phyloP scores from a whole-genome alignment of 2,797 vertebrate genomes.

The Synanceia verrucosa region DNA sequence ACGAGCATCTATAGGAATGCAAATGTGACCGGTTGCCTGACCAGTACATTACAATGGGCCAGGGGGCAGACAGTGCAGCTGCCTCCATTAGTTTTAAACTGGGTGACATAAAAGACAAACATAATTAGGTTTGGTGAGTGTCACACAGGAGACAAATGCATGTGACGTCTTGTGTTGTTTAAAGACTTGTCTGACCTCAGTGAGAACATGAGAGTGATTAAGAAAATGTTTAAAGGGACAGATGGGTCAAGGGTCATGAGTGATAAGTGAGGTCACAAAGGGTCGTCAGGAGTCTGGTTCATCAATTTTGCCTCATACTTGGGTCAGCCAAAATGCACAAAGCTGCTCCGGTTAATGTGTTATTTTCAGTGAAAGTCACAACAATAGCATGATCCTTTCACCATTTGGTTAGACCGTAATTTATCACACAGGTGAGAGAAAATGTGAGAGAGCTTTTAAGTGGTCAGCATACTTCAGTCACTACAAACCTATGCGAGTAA shows the following conservation, averaged over 20 bases:
- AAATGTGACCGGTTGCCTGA: conserved; percentile 75
- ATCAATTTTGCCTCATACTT: conserved; percentile 72
- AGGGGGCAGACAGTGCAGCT: conserved; percentile 72
- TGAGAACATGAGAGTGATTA: conserved; percentile 72
- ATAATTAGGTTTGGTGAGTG: conserved; percentile 64
- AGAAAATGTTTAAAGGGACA: conserved; percentile 66
- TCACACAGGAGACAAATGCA: conserved; percentile 71
- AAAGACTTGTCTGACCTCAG: conserved; percentile 64
- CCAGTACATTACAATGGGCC: conserved; percentile 70
- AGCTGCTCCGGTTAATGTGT: conserved; percentile 59
- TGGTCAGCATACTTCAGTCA: conserved; percentile 27
- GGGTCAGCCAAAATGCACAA: conserved; percentile 50
- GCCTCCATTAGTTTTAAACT: conserved; percentile 69
- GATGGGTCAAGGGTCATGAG: conserved; percentile 66
- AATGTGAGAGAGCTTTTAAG: conserved; percentile 37
- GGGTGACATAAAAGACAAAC: conserved; percentile 68
- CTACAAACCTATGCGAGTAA: conserved; percentile 36
- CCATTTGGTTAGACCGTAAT: conserved; percentile 47
- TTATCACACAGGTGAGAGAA: conserved; percentile 59
- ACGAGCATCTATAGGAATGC: conserved; percentile 76
- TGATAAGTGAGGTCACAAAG: conserved; percentile 75
- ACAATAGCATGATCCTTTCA: conserved; percentile 56
- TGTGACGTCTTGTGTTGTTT: conserved; percentile 66
- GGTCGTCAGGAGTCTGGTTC: conserved; percentile 60
- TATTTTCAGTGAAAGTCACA: conserved; percentile 52